Base-by-base conservation (phyloP, 2,113 vertebrate species). In the Promerops cafer region DNA sequence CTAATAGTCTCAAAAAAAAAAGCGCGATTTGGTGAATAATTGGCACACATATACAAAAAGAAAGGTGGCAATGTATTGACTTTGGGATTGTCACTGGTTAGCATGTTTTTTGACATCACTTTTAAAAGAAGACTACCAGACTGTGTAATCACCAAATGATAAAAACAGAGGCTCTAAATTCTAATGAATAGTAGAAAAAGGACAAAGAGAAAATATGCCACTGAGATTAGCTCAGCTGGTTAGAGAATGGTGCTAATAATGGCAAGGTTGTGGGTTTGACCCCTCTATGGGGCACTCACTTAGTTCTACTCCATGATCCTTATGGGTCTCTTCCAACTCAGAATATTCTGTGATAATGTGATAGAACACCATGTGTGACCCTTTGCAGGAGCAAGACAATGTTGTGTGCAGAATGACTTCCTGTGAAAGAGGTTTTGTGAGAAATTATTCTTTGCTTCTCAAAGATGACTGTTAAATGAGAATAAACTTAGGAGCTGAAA, bases 241-340 rank as follows among this genome's bases (percentile, higher is more conserved):
- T n/a, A 30, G 24, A 30, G 20, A 66, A 42, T 13, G 13, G 3
- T 57, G 42, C 30, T 40, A 9, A 30, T 30, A 26, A 24, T 24
- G 30, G 13, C 10, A n/a, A 10, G 20, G 35, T 21, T 85, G 20
- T 65, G 35, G 16, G 4, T 56, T 75, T 65, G 23, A 40, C 40
- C 42, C 5, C 10, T 47, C 13, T 24, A 30, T 20, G 20, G n/a
- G 19, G 4, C 42, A 35, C 30, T 61, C 47, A 42, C 26, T 53
- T 17, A 28, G 7, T 3, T 53, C 17, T 16, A 24, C 60, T 56
- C 0, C 0, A 16, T 24, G 19, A n/a, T 57, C 20, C 20, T 49
- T 49, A 20, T 11, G 35, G 20, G 6, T 42, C 20, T n/a, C 24
- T 49, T 30, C 42, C 30, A 49, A 7, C 5, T 42, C 60, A 35